phyloP scores from a whole-genome alignment of 1,140 invertebrate genomes.

The Neodiprion fabricii region DNA sequence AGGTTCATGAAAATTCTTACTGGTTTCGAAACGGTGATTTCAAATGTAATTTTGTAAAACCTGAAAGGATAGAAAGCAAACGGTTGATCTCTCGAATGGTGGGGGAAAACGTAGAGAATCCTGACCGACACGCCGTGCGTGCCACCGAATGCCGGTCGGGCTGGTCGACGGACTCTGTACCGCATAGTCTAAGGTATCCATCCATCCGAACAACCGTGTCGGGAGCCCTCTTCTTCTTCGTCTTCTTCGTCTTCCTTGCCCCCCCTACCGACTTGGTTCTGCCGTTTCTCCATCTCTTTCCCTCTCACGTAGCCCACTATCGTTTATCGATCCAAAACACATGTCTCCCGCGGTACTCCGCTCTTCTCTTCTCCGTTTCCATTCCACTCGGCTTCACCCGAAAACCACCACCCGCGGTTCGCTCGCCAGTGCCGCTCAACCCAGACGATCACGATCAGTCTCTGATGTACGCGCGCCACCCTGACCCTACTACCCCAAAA shows the following conservation, averaged over 20 bases:
- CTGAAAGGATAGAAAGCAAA: too few relatives aligned
- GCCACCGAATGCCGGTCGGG: too few relatives aligned
- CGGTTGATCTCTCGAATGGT: too few relatives aligned
- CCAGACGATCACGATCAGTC: neutral
- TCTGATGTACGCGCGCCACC: neutral
- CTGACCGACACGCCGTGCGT: too few relatives aligned
- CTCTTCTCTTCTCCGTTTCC: neutral
- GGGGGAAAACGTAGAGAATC: too few relatives aligned
- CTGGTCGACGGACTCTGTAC: neutral
- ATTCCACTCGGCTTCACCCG: too few relatives aligned
- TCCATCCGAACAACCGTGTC: neutral
- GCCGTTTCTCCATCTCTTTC: too few relatives aligned
- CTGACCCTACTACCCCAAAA: slow-evolving; percentile 13
- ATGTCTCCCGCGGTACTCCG: neutral
- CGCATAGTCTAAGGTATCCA: neutral
- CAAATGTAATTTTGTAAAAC: too few relatives aligned
- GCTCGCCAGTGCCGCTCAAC: neutral
- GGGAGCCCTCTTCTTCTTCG: neutral
- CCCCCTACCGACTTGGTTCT: neutral
- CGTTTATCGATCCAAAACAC: slow-evolving; percentile 5
- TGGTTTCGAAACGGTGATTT: too few relatives aligned
- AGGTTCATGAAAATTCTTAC: too few relatives aligned
- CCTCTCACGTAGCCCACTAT: neutral
- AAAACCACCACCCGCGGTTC: neutral
- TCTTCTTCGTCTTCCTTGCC: neutral